A percentile compares a stretch with the other conserved stretches of the same genome.
Evolutionary conservation across 2,888 invertebrate species (phyloP).

Genomic region (Azorinus chamasolen): DNA sequence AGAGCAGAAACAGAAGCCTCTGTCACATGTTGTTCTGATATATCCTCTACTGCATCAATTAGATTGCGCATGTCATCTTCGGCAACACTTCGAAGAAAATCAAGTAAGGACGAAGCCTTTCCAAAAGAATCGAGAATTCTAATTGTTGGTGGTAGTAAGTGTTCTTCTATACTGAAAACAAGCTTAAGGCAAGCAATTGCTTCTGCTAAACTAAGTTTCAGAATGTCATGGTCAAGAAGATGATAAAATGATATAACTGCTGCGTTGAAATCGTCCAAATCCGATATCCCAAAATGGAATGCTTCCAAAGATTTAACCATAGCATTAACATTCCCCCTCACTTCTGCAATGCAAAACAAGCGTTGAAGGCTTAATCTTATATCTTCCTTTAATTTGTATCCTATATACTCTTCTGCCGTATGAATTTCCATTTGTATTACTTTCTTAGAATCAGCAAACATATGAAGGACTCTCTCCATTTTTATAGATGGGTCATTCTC

Average conservation of each 20-base stretch:
- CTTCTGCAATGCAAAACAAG: slow-evolving; percentile 7
- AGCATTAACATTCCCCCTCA: slow-evolving; percentile 13
- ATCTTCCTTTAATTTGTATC: not conserved
- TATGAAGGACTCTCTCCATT: slow-evolving; percentile 13
- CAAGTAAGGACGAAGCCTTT: slow-evolving; percentile 39
- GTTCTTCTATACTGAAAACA: slow-evolving; percentile 22
- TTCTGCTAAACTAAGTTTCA: slow-evolving; percentile 26
- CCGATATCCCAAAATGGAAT: slow-evolving; percentile 1
- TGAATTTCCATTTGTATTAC: slow-evolving; percentile 36
- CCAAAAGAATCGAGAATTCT: slow-evolving; percentile 43
- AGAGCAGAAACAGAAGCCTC: slow-evolving; percentile 70
- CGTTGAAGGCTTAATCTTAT: not conserved
- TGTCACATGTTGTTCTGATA: slow-evolving; percentile 69
- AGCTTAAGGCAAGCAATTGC: slow-evolving; percentile 30
- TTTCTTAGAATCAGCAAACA: slow-evolving; percentile 30
- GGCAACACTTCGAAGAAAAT: slow-evolving; percentile 56
- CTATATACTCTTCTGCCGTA: slow-evolving; percentile 4
- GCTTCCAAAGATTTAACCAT: slow-evolving; percentile 14
- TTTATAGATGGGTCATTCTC: not conserved
- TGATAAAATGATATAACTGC: slow-evolving; percentile 43
- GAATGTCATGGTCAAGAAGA: slow-evolving; percentile 12
- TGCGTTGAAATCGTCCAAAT: slow-evolving; percentile 14
- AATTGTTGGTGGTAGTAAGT: slow-evolving; percentile 24
- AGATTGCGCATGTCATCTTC: slow-evolving; percentile 70
- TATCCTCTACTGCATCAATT: slow-evolving; percentile 73